Conservation (phyloP, 1,140 invertebrate genomes). For the Tribolium castaneum region DNA sequence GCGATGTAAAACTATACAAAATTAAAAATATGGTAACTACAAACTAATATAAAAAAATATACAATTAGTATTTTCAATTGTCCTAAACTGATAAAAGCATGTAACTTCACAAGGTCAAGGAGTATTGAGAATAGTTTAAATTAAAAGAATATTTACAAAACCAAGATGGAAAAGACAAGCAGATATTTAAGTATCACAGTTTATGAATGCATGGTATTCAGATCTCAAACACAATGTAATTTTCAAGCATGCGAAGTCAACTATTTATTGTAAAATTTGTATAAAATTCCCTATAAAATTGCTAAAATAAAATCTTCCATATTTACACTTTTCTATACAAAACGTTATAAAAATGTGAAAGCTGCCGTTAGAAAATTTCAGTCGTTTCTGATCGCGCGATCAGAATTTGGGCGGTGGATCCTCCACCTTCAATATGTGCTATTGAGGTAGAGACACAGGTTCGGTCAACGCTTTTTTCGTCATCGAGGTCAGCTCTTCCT, state of each 20-base stretch:
- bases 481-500: constrained; percentile 64
- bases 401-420: constrained; percentile 25
- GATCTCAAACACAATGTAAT: constrained; percentile 27
- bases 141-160: constrained; percentile 38
- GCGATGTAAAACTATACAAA: constrained; percentile 27
- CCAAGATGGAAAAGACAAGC: constrained; percentile 33
- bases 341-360: constrained; percentile 34
- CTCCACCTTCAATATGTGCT: constrained; percentile 15
- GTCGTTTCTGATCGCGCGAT: background rate
- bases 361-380: constrained; percentile 38
- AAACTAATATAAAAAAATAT: constrained; percentile 43
- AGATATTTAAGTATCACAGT: constrained; percentile 43
- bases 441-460: constrained; percentile 36
- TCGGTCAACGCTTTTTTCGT: constrained; percentile 60
- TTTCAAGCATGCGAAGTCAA: constrained; percentile 13
- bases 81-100: constrained; percentile 26
- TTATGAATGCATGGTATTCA: constrained; percentile 40
- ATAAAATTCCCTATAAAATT: constrained; percentile 37
- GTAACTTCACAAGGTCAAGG: background rate
- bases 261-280: constrained; percentile 37
- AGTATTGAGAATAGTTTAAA: constrained; percentile 34
- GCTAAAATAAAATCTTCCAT: constrained; percentile 31
- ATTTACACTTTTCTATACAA: constrained; percentile 36
- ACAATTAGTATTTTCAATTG: constrained; percentile 28
- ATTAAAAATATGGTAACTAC: constrained; percentile 39